These are phyloP conservation scores for Halictus ligatus DNA, from an alignment of 2,888 invertebrate species.

Conservation along the genomic window DNA sequence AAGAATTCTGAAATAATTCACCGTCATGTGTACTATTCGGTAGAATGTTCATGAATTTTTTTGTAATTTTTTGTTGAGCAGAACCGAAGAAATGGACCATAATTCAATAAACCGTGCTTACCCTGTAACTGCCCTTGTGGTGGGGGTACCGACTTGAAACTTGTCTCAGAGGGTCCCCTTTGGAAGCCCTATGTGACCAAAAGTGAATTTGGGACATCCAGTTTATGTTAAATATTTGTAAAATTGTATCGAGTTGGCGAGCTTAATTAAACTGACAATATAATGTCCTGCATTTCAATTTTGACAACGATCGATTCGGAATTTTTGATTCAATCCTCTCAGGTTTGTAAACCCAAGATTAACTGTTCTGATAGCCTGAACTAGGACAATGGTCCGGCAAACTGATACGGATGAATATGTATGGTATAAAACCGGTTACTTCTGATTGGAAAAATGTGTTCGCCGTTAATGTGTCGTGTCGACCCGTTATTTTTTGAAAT, in stretches of 20 bases:
- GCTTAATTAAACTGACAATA: neutral
- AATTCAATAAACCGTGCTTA: no score
- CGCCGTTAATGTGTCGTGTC: neutral
- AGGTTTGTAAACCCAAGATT: slow-evolving; percentile 10
- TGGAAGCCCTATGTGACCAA: no score
- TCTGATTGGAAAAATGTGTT: slow-evolving; percentile 2
- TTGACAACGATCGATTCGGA: neutral
- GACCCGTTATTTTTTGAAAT: neutral
- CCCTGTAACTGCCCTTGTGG: no score
- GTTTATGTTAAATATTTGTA: neutral
- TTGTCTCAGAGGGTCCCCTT: no score
- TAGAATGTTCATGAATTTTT: no score
- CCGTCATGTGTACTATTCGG: no score
- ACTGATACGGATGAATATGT: slow-evolving; percentile 19
- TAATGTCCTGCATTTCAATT: neutral
- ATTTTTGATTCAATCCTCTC: slow-evolving; percentile 22
- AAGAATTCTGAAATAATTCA: no score
- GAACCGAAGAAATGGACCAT: no score
- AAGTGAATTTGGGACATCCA: no score
- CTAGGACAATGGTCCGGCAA: neutral
- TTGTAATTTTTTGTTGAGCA: no score
- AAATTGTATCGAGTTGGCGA: neutral
- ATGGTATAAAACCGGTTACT: slow-evolving; percentile 17
- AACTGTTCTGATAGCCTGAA: neutral
- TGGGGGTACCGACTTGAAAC: no score